Conservation (phyloP, 2,113 vertebrate genomes). For the Chaetura pelagica region DNA sequence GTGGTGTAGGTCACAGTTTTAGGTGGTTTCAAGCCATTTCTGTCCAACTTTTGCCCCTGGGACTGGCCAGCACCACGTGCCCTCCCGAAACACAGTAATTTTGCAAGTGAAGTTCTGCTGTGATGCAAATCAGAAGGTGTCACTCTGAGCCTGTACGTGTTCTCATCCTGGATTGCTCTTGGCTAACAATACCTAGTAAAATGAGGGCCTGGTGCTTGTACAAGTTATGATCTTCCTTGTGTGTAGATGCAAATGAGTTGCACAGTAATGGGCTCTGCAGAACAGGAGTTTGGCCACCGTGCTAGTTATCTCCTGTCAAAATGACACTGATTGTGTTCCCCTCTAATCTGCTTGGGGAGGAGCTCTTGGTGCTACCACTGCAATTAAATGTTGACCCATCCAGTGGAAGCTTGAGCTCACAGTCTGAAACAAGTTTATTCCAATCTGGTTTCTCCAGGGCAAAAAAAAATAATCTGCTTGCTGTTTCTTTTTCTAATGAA, state of each 20-base stretch:
- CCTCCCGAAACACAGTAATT: background rate
- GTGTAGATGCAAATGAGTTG: background rate
- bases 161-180: background rate
- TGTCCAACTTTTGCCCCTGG: background rate
- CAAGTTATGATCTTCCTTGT: background rate
- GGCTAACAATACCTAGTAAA: background rate
- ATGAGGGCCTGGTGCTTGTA: background rate
- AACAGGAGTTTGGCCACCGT: background rate
- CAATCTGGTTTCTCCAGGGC: background rate
- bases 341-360: background rate
- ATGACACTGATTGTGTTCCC: background rate
- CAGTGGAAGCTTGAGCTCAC: background rate
- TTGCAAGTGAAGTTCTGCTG: background rate
- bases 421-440: background rate
- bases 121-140: background rate
- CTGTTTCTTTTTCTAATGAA: background rate
- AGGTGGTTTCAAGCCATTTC: background rate
- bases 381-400: background rate
- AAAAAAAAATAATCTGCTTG: background rate
- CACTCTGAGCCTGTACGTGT: fast-evolving
- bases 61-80: background rate
- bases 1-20: fast-evolving
- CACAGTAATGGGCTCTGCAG: background rate
- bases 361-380: background rate
- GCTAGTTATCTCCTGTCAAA: background rate